Conservation (phyloP, 2,113 vertebrate species). For the Argyrosomus japonicus region DNA sequence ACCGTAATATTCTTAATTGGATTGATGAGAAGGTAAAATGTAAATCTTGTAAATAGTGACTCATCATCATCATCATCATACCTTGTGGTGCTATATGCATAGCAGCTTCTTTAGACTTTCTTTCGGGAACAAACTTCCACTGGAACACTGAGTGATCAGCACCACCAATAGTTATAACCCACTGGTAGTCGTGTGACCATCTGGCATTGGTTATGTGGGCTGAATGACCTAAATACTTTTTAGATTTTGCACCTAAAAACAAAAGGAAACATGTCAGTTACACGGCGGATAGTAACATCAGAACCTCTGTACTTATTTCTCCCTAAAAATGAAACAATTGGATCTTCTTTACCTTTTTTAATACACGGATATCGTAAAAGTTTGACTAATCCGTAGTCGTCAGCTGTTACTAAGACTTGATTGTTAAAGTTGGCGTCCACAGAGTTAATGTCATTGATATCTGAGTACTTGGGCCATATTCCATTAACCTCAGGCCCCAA, state of each 20-base stretch:
- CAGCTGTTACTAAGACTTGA: constrained; percentile 97
- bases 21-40: constrained; percentile 27
- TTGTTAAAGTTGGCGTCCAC: constrained; percentile 96
- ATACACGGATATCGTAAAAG: constrained; percentile 96
- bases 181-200: constrained; percentile 99
- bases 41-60: neutral
- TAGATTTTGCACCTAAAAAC: constrained; percentile 95
- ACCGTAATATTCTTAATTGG: constrained; percentile 27
- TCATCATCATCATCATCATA: constrained; percentile 51
- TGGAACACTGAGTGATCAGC: constrained; percentile 99
- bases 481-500: constrained; percentile 96
- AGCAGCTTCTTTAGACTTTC: constrained; percentile 93
- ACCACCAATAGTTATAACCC: constrained; percentile 97
- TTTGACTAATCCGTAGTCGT: constrained; percentile 97
- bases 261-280: constrained; percentile 48
- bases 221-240: constrained; percentile 97
- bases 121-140: constrained; percentile 98
- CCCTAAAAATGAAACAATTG: neutral
- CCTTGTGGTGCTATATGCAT: constrained; percentile 96
- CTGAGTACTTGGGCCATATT: constrained; percentile 98
- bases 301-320: neutral
- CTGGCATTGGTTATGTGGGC: constrained; percentile 96
- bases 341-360: constrained; percentile 89
- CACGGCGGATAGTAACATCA: neutral
- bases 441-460: constrained; percentile 96